These are phyloP conservation scores for Campoplex capitator DNA, from an alignment of 2,888 invertebrate species.

Conservation along the genomic window DNA sequence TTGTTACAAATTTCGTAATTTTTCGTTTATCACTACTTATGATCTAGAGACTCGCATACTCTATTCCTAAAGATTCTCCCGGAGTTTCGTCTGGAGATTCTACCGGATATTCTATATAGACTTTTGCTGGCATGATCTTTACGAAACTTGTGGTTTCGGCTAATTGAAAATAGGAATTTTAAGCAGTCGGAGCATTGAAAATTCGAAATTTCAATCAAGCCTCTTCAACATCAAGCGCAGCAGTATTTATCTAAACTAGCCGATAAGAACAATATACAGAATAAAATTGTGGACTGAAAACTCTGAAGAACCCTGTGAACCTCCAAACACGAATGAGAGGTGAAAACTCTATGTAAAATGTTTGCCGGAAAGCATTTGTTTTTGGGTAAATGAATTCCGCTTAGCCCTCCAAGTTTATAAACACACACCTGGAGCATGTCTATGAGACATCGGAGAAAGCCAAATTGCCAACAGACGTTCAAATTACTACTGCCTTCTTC, in stretches of 20 bases:
- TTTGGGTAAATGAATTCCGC: neutral
- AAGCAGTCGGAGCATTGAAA: too few species aligned
- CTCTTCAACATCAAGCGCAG: neutral
- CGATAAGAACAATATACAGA: neutral
- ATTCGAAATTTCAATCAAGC: neutral
- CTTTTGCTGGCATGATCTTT: too few species aligned
- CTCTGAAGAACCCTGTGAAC: neutral
- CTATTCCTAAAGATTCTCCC: too few species aligned
- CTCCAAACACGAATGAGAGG: neutral
- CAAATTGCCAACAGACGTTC: neutral
- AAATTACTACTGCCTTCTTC: constrained; percentile 5
- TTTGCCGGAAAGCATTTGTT: neutral
- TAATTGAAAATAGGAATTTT: too few species aligned
- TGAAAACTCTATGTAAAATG: neutral
- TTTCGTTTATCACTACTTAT: too few species aligned
- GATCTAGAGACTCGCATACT: too few species aligned
- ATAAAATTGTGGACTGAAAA: neutral
- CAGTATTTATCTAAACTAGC: neutral
- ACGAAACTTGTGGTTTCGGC: neutral
- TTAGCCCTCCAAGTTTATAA: neutral
- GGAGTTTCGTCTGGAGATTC: too few species aligned
- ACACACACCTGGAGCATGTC: neutral
- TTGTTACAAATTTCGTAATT: too few species aligned
- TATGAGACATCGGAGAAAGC: neutral
- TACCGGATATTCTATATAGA: too few species aligned